Evolutionary conservation across 2,888 invertebrate genomes (phyloP), one percentile per base, ranked within the genome.

Genomic region (Morpho deidamia): DNA sequence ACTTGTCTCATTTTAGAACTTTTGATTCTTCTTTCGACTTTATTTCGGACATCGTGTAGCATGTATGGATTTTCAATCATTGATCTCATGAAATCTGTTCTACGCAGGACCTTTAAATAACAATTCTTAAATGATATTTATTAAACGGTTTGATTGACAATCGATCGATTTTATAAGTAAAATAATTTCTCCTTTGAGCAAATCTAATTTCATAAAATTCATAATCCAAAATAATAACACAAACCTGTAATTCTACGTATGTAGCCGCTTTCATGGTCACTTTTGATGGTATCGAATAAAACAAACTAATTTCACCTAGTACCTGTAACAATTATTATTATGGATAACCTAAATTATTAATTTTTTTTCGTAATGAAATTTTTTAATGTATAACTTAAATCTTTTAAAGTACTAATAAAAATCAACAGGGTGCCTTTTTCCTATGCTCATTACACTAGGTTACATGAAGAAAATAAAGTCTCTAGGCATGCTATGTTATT

Each of bases 221-320:
- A n/a, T n/a, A n/a, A n/a, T n/a, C n/a, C n/a, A n/a, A n/a, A 23
- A 10, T 33, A 23, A 8, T 10, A 7, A 14, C 1, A 23, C 35
- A 11, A 41, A 74, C 88, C 79, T 89, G 88, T 46, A 88, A 53
- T 69, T 90, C 89, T n/a, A 88, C 84, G 59, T 89, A 89, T 53
- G 88, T 84, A 46, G 89, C 89, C 9, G 89, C 89, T 69, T 82
- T 81, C 43, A 87, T 81, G 0, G 88, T 87, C 47, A 88, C 88
- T 72, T 90, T 90, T 39, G 88, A 73, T 38, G 89, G 88, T 56
- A 88, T 81, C 33, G 88, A 89, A 68, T 82, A 82, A 66, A 88
- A 85, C 56, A 90, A 69, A 67, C 82, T 83, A 55, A 86, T 66
- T 68, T 88, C 89, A 7, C 81, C 91, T 33, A 83, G 68, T 39